These are phyloP conservation scores for Sarcophaga bullata DNA, from an alignment of 1,140 invertebrate species.

Conservation along the genomic window DNA sequence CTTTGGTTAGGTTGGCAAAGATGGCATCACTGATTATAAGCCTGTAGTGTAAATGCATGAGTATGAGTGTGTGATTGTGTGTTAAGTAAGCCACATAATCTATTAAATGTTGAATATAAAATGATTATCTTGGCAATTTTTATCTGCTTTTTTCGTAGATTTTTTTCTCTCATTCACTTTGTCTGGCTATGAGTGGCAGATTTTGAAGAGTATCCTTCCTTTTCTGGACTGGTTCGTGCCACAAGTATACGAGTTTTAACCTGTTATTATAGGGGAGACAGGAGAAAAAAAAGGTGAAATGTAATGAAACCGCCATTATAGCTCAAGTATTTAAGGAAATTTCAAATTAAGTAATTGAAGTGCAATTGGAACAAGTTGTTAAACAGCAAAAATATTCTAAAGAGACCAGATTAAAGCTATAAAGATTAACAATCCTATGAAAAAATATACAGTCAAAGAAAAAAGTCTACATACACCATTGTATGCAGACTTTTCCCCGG, in stretches of 20 bases:
- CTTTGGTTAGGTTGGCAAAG: slow-evolving; percentile 18
- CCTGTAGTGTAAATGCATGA: no score
- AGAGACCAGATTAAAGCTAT: no score
- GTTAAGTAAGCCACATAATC: slow-evolving; percentile 29
- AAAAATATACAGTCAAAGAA: no score
- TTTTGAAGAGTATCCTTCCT: neutral
- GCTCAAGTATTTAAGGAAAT: slow-evolving; percentile 16
- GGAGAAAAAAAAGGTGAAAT: slow-evolving; percentile 1
- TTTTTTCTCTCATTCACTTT: no score
- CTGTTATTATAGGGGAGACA: neutral
- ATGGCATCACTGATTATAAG: no score
- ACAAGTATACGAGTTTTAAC: neutral
- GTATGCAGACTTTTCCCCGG: no score
- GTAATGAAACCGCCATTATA: neutral
- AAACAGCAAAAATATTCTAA: neutral
- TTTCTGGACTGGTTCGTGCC: neutral
- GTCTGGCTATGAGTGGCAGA: neutral
- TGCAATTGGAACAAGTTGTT: slow-evolving; percentile 9
- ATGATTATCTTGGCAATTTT: slow-evolving; percentile 36
- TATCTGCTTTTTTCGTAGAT: neutral
- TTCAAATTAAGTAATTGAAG: slow-evolving; percentile 1
- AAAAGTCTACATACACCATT: no score
- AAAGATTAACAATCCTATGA: no score
- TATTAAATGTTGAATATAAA: slow-evolving; percentile 41
- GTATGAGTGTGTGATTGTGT: neutral